These are phyloP conservation scores for Myrmecophaga tridactyla DNA, from an alignment of 2,113 vertebrate species.

Conservation along the genomic window DNA sequence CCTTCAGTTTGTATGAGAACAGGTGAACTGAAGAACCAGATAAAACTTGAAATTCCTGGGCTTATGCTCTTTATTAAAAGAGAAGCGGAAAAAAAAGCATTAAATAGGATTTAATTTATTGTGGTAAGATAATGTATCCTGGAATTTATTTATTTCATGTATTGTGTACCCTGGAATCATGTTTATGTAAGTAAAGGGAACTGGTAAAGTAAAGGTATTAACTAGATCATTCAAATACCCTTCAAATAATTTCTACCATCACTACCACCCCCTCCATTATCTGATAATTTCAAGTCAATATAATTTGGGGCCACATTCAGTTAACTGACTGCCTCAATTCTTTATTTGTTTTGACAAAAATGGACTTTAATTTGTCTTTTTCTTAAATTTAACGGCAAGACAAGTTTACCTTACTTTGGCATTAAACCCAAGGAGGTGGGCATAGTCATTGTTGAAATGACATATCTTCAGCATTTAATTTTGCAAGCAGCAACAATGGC, in stretches of 20 bases:
- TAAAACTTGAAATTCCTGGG: conserved; percentile 50
- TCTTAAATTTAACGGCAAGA: not conserved
- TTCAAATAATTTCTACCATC: not conserved
- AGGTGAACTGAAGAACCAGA: conserved; percentile 28
- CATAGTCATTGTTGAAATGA: not conserved
- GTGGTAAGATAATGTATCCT: not conserved
- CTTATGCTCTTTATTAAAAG: conserved; percentile 43
- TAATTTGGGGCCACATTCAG: not conserved
- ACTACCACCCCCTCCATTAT: not conserved
- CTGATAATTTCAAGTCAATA: not conserved
- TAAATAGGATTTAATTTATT: conserved; percentile 37
- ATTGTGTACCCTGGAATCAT: not conserved
- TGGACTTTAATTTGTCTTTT: not conserved
- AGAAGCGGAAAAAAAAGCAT: not conserved
- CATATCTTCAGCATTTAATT: not conserved
- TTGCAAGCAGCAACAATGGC: not conserved
- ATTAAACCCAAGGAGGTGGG: not conserved
- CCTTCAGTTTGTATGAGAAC: conserved; percentile 10
- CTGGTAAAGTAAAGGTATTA: not conserved
- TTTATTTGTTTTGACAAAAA: not conserved
- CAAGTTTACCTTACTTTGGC: not conserved
- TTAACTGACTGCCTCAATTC: not conserved
- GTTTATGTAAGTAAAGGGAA: not conserved
- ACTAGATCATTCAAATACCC: not conserved
- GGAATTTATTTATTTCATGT: too few relatives aligned